Evolutionary conservation across 2,113 vertebrate genomes (phyloP).

Genomic region (Perca schrenkii): DNA sequence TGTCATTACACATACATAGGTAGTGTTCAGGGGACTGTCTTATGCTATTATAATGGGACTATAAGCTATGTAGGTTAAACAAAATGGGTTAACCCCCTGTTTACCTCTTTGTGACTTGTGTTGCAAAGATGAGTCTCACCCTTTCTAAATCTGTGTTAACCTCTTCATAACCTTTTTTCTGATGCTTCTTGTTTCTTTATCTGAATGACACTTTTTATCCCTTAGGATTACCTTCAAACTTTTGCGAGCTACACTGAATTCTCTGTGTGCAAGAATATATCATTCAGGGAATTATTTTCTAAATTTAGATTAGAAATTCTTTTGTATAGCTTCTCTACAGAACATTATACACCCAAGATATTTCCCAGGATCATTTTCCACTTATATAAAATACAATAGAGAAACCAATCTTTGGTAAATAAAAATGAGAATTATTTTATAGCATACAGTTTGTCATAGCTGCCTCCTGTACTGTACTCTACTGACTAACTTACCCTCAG

Average conservation of each 20-base stretch:
- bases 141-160: conserved; percentile 48
- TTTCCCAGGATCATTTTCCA: conserved; percentile 48
- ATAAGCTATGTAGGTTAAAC: conserved; percentile 70
- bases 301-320: conserved; percentile 61
- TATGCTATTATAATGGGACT: conserved; percentile 29
- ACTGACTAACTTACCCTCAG: conserved; percentile 65
- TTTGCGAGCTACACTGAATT: conserved; percentile 43
- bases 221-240: conserved; percentile 33
- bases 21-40: conserved; percentile 38
- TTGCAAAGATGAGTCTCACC: conserved; percentile 42
- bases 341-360: conserved; percentile 34
- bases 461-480: conserved; percentile 60
- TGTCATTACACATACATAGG: conserved; percentile 13
- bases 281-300: conserved; percentile 77
- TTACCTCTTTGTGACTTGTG: conserved; percentile 62
- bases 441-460: conserved; percentile 47
- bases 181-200: conserved; percentile 43
- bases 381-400: conserved; percentile 38
- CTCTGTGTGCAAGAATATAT: conserved; percentile 31
- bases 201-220: conserved; percentile 35
- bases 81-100: conserved; percentile 39
- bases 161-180: conserved; percentile 39
- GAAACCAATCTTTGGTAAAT: conserved; percentile 42
- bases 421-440: conserved; percentile 58
- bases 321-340: conserved; percentile 55